A percentile compares a stretch with the other conserved stretches of the same genome.
Evolutionary conservation across 2,797 vertebrate genomes (phyloP).

Genomic region (Pteronotus mesoamericanus): DNA sequence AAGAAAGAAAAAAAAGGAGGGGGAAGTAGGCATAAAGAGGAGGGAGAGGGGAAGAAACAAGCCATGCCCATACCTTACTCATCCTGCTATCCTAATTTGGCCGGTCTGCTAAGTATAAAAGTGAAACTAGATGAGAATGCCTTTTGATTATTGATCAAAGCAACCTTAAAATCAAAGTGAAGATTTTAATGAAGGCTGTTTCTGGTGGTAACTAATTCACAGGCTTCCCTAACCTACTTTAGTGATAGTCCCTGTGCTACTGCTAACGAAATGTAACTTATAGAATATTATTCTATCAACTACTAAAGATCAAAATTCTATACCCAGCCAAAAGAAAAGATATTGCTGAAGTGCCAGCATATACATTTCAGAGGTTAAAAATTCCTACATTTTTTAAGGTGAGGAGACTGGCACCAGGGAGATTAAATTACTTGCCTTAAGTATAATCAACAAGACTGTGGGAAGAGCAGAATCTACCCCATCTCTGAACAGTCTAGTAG

Average conservation of each 20-base stretch:
- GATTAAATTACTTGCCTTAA: not conserved
- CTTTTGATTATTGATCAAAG: not conserved
- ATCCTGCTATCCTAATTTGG: not conserved
- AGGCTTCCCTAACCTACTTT: not conserved
- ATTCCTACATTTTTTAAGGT: not conserved
- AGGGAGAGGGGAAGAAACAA: not conserved
- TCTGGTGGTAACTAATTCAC: not conserved
- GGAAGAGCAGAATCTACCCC: not conserved
- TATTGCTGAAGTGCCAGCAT: not conserved
- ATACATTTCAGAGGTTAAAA: not conserved
- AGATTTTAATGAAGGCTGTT: not conserved
- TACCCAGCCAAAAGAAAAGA: not conserved
- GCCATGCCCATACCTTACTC: not conserved
- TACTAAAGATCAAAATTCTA: slow-evolving; percentile 6
- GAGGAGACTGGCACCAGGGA: not conserved
- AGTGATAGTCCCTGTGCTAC: not conserved
- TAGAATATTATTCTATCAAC: not conserved
- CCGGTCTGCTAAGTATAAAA: not conserved
- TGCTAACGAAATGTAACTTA: not conserved
- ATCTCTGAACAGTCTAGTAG: not conserved
- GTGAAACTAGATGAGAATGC: not conserved
- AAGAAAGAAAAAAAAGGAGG: not conserved
- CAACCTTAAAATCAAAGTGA: not conserved
- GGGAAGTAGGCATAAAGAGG: too few relatives aligned
- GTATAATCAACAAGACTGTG: not conserved